These are phyloP conservation scores for Ostrea edulis DNA, from an alignment of 1,140 invertebrate species.

Conservation along the genomic window DNA sequence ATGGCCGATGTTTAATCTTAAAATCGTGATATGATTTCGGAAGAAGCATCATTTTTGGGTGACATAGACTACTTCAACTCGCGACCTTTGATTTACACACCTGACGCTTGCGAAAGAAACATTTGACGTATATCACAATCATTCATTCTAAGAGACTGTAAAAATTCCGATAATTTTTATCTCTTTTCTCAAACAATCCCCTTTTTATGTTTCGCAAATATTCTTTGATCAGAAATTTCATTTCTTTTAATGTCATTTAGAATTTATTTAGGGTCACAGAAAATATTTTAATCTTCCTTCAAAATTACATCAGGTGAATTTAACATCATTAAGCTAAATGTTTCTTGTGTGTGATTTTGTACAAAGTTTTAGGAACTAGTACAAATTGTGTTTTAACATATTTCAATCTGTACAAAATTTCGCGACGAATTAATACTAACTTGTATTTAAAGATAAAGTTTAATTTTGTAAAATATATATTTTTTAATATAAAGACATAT, in stretches of 20 bases:
- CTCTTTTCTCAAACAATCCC: not conserved
- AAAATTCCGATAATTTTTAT: constrained; percentile 8
- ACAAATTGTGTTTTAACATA: too few species aligned
- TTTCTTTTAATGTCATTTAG: not conserved
- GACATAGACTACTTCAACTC: not conserved
- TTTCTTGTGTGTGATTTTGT: too few species aligned
- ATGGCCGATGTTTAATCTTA: not conserved
- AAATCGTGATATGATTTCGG: not conserved
- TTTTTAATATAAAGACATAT: too few species aligned
- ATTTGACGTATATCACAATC: constrained; percentile 12
- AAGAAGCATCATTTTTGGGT: not conserved
- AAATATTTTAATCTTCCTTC: too few species aligned
- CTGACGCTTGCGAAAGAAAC: not conserved
- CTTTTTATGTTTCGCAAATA: not conserved
- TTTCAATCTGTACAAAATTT: too few species aligned
- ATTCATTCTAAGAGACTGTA: constrained; percentile 6
- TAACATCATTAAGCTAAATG: too few species aligned
- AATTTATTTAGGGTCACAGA: not conserved
- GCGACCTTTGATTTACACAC: constrained; percentile 15
- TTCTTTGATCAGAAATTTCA: not conserved
- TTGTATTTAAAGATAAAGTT: too few species aligned
- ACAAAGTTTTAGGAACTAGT: too few species aligned
- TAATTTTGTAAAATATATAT: too few species aligned
- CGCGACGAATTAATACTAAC: too few species aligned
- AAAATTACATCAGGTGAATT: too few species aligned